Evolutionary conservation across 1,140 invertebrate species (phyloP), one percentile per base, ranked within the genome.

Genomic region (Centruroides vittatus): DNA sequence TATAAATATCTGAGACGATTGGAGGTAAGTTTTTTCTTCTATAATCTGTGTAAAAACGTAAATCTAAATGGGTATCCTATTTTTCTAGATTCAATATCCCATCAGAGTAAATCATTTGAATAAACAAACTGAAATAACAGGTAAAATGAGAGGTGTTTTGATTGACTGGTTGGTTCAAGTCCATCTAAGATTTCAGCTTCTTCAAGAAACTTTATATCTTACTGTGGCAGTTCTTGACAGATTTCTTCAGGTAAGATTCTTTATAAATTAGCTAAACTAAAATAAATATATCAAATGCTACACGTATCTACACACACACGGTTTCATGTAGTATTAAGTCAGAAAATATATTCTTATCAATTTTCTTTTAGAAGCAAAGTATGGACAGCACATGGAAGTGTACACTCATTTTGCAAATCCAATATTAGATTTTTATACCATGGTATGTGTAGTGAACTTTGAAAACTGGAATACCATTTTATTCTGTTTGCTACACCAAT

Each of bases 121-220:
- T 12, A 56, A 55, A 12, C 67, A 70, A 41, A 53, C 69, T 55
- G 74, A 86, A 67, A 79, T 93, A 2, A 86, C 84, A 13, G 79
- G 84, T 0, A 85, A 84, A 69, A 97, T 97, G 92, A 81, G 95
- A 61, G 77, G 83, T 7, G 85, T 93, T 48, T 76, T 94, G 1
- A 78, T 98, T 63, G 91, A 98, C 73, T 98, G 94, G 94, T 75
- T 98, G 35, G 84, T 94, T 34, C 90, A 95, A 70, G 90, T 97
- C 11, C 92, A 96, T 70, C 75, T 80, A 61, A 85, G 90, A 71
- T 98, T 97, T 71, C 82, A 83, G 64, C 75, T 97, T 11, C 75
- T 86, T n/a, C 82, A 86, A 67, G 94, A 98, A 74, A 97, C 93
- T 4, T 81, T 96, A 36, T 91, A 92, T 73, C 75, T 97, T 66